phyloP scores from a whole-genome alignment of 1,140 invertebrate species.

The Polypedilum vanderplanki region DNA sequence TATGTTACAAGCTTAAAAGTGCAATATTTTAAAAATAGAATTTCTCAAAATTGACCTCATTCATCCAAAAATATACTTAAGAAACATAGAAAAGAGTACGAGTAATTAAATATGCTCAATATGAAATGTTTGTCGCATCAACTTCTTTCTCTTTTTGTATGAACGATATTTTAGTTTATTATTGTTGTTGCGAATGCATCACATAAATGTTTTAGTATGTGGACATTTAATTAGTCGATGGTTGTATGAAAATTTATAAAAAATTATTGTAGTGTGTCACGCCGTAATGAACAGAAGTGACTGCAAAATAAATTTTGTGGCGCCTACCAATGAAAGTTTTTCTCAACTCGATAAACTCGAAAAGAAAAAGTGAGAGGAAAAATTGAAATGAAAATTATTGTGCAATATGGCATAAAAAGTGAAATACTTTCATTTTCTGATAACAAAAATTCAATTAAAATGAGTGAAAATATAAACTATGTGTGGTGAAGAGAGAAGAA shows the following conservation, averaged over 20 bases:
- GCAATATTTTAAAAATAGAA: neutral
- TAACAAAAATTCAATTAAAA: neutral
- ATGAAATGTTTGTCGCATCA: constrained; percentile 5
- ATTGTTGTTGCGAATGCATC: neutral
- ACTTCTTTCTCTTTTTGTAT: neutral
- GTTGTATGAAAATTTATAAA: neutral
- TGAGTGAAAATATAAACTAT: neutral
- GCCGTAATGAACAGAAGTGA: neutral
- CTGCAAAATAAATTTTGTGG: neutral
- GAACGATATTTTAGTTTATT: neutral
- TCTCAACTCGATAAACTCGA: neutral
- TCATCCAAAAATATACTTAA: neutral
- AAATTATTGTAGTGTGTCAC: neutral
- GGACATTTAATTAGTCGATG: neutral
- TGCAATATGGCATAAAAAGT: constrained; percentile 13
- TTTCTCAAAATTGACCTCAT: constrained; percentile 21
- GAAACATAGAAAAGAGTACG: neutral
- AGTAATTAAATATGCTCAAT: neutral
- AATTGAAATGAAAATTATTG: neutral
- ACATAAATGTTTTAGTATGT: neutral
- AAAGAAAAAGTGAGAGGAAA: neutral
- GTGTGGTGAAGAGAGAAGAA: neutral
- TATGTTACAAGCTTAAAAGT: neutral
- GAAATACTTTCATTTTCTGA: constrained; percentile 20
- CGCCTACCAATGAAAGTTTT: constrained; percentile 9